A percentile compares a stretch with the other conserved stretches of the same genome.
phyloP scores from a whole-genome alignment of 2,113 vertebrate species.

The Piaya cayana region DNA sequence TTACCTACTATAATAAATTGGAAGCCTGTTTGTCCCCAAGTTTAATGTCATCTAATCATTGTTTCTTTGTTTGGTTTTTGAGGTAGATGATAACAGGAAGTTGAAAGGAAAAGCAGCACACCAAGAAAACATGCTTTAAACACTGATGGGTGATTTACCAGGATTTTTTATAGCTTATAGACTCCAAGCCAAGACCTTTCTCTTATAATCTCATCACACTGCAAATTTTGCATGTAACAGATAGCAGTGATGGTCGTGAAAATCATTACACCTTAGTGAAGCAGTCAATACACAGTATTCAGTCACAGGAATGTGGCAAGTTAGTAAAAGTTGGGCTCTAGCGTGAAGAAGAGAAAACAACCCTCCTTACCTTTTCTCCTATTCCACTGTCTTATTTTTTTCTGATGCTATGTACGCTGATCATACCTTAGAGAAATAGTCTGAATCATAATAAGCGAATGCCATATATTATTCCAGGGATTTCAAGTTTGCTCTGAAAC shows the following conservation, averaged over 20 bases:
- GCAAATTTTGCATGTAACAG: not conserved
- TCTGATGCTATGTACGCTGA: not conserved
- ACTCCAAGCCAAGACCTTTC: not conserved
- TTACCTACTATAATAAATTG: slow-evolving; percentile 14
- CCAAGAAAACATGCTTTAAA: not conserved
- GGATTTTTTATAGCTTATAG: not conserved
- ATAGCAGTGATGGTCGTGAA: not conserved
- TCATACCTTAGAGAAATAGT: not conserved
- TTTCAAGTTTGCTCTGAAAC: slow-evolving; percentile 19
- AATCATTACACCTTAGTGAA: not conserved
- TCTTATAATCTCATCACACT: not conserved
- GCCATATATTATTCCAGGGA: not conserved
- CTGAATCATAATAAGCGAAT: not conserved
- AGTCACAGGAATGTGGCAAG: not conserved
- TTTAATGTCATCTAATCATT: slow-evolving; percentile 30
- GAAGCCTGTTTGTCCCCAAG: not conserved
- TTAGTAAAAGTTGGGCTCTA: not conserved
- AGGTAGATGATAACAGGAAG: not conserved
- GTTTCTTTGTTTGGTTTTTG: slow-evolving; percentile 13
- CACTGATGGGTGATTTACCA: not conserved
- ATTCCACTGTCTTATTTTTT: not conserved
- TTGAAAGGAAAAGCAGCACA: slow-evolving; percentile 2
- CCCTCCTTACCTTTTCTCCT: not conserved
- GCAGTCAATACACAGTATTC: not conserved
- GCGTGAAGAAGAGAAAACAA: not conserved